Conservation (phyloP, 2,888 invertebrate species). For the Rotaria socialis region DNA sequence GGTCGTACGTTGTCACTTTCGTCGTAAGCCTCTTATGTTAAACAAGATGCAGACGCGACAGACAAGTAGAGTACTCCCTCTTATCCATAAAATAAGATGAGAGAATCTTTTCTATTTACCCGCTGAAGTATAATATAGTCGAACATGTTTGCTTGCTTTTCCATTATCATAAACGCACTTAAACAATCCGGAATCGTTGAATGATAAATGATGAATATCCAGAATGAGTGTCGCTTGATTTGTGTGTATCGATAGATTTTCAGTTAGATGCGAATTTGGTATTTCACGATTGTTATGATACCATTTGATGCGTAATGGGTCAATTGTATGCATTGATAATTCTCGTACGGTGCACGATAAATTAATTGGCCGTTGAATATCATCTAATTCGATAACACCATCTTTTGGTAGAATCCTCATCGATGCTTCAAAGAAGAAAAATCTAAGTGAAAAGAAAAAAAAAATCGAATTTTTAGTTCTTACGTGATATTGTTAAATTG, state of each 20-base stretch:
- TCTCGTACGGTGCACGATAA: not conserved
- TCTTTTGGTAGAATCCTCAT: not conserved
- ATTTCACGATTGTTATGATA: constrained; percentile 24
- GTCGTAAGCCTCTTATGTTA: not conserved
- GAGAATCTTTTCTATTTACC: not conserved
- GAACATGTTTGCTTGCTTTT: not conserved
- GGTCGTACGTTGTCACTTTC: not conserved
- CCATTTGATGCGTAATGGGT: not conserved
- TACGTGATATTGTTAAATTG: not conserved
- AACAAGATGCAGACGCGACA: not conserved
- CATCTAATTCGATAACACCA: constrained; percentile 2
- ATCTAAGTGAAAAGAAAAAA: too few species aligned
- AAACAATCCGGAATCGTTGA: not conserved
- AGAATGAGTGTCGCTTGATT: constrained; percentile 27
- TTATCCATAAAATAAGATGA: not conserved
- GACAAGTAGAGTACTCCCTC: constrained; percentile 16
- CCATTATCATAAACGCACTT: not conserved
- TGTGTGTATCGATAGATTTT: not conserved
- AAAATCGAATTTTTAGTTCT: not conserved
- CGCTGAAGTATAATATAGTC: not conserved
- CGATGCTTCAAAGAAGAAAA: not conserved
- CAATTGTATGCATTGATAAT: not conserved
- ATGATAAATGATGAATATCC: not conserved
- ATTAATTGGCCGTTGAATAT: not conserved
- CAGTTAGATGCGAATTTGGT: not conserved